These are phyloP conservation scores for Saguinus midas DNA, from an alignment of 2,113 vertebrate genomes.

Conservation along the genomic window DNA sequence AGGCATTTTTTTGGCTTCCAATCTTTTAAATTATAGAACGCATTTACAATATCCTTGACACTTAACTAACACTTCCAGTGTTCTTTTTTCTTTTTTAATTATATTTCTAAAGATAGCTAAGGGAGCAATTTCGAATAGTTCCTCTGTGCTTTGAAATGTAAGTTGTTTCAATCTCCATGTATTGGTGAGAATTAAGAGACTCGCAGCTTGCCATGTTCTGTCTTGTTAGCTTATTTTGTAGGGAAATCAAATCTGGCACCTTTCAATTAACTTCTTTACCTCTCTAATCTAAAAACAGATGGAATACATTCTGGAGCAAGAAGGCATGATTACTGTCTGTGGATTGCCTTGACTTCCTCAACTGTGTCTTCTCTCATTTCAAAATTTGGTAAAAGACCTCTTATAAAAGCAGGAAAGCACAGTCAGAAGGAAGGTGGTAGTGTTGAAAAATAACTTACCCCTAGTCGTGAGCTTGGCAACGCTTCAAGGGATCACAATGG, in stretches of 20 bases:
- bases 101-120: conserved; percentile 54
- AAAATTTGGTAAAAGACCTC: neutral
- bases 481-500: neutral
- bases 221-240: conserved; percentile 66
- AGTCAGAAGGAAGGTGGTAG: neutral
- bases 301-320: neutral
- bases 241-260: conserved; percentile 74
- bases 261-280: conserved; percentile 69
- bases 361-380: neutral
- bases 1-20: neutral
- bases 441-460: conserved; percentile 1
- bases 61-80: neutral
- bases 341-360: conserved; percentile 29
- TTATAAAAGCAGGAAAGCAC: neutral
- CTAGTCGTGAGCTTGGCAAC: neutral
- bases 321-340: neutral
- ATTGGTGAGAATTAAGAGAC: conserved; percentile 65
- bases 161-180: conserved; percentile 11
- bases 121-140: conserved; percentile 15
- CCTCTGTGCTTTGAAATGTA: conserved; percentile 5
- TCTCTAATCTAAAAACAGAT: conserved; percentile 55
- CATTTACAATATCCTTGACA: neutral
- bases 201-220: neutral
- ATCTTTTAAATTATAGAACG: neutral
- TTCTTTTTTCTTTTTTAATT: neutral